Evolutionary conservation across 1,140 invertebrate species (phyloP).

Genomic region (Drosophila nikananu): DNA sequence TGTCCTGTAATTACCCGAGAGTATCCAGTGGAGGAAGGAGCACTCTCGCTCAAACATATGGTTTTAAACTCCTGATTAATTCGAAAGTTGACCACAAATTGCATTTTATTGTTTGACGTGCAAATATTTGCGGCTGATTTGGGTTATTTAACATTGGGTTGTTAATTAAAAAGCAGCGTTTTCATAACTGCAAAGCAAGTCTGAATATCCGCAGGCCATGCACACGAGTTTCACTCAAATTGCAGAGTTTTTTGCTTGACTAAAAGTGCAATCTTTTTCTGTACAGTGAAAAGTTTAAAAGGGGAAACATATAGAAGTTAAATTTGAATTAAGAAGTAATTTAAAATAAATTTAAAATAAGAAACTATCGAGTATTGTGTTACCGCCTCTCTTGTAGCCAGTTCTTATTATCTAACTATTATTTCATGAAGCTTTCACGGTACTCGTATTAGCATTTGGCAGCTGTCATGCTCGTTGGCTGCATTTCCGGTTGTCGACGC

Average conservation of each 20-base stretch:
- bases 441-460: constrained; percentile 37
- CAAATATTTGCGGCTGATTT: constrained; percentile 43
- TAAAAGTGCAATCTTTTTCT: background rate
- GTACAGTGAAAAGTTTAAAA: background rate
- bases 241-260: constrained; percentile 23
- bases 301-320: accelerated
- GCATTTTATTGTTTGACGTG: constrained; percentile 28
- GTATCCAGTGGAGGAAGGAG: constrained; percentile 4
- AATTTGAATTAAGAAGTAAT: no score
- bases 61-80: constrained; percentile 7
- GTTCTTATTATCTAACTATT: no score
- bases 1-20: constrained; percentile 23
- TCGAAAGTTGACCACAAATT: constrained; percentile 24
- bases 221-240: constrained; percentile 6
- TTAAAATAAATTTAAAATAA: no score
- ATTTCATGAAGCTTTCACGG: no score
- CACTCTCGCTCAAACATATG: constrained; percentile 7
- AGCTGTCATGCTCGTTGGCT: constrained; percentile 53
- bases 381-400: background rate
- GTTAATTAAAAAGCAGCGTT: constrained; percentile 58
- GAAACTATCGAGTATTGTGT: background rate
- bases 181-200: constrained; percentile 43
- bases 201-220: constrained; percentile 10
- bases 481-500: constrained; percentile 69
- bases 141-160: constrained; percentile 34